Percentiles rank a stretch among this genome's conserved stretches.
Conservation (phyloP, 2,113 vertebrate genomes). For the Strix uralensis region DNA sequence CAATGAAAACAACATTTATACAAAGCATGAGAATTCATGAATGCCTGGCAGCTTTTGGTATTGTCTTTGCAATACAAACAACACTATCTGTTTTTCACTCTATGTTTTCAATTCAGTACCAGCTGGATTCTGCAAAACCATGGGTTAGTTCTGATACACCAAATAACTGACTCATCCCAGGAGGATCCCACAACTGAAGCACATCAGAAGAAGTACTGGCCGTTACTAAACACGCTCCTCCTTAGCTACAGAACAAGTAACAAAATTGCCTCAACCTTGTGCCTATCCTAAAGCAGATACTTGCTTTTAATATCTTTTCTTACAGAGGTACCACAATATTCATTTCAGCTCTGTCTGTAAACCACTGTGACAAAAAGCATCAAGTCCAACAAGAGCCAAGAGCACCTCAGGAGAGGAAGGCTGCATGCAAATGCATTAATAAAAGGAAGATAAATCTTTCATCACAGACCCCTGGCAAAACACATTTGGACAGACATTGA, state of each 20-base stretch:
- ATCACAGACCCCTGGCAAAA: background rate
- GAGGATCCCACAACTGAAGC: background rate
- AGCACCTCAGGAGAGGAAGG: background rate
- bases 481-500: background rate
- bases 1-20: constrained; percentile 37
- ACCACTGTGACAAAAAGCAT: background rate
- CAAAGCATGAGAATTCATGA: constrained; percentile 27
- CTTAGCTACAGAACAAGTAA: background rate
- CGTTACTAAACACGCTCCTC: background rate
- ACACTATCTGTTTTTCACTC: constrained; percentile 1
- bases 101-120: constrained; percentile 30
- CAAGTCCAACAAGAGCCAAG: background rate
- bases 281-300: background rate
- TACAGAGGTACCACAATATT: background rate
- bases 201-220: background rate
- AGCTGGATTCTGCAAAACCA: constrained; percentile 24
- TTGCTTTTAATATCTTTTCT: no score
- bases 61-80: constrained; percentile 28
- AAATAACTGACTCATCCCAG: background rate
- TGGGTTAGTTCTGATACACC: background rate
- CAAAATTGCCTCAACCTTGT: fast-evolving
- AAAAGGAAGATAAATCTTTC: background rate
- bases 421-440: fast-evolving
- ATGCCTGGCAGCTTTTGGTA: background rate
- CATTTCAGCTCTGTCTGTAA: background rate